Percentiles rank a stretch among this genome's conserved stretches.
Conservation (phyloP, 2,888 invertebrate species). For the Cabera pusaria region DNA sequence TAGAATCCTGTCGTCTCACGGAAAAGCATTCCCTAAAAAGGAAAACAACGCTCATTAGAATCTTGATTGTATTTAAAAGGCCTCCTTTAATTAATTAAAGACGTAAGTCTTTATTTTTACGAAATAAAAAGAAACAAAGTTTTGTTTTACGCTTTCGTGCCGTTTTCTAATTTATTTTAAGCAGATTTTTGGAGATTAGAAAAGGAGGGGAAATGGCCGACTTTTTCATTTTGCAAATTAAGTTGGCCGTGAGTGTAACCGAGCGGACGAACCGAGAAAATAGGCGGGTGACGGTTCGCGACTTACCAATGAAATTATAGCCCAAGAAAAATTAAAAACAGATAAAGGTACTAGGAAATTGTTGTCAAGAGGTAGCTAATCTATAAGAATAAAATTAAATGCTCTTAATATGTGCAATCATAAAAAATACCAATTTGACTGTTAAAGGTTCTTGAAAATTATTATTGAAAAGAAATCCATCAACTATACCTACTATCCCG, state of each 20-base stretch:
- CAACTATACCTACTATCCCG: too few relatives aligned
- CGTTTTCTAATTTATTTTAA: constrained; percentile 53
- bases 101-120: constrained; percentile 49
- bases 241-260: constrained; percentile 30
- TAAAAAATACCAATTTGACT: too few relatives aligned
- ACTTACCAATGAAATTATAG: too few relatives aligned
- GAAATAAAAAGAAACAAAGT: constrained; percentile 50
- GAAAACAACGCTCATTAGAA: constrained; percentile 51
- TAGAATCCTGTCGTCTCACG: constrained; percentile 37
- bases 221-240: constrained; percentile 42
- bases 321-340: too few relatives aligned
- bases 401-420: too few relatives aligned
- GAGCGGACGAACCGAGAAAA: too few relatives aligned
- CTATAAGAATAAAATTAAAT: too few relatives aligned
- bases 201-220: constrained; percentile 40
- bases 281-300: too few relatives aligned
- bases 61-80: constrained; percentile 53
- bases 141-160: constrained; percentile 35
- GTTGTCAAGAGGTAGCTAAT: too few relatives aligned
- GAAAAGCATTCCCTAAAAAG: constrained; percentile 32
- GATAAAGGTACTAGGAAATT: too few relatives aligned
- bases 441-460: too few relatives aligned
- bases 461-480: too few relatives aligned
- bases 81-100: constrained; percentile 58
- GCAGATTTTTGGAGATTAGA: constrained; percentile 54